Conservation (phyloP, 2,113 vertebrate species). For the Nanorana parkeri region DNA sequence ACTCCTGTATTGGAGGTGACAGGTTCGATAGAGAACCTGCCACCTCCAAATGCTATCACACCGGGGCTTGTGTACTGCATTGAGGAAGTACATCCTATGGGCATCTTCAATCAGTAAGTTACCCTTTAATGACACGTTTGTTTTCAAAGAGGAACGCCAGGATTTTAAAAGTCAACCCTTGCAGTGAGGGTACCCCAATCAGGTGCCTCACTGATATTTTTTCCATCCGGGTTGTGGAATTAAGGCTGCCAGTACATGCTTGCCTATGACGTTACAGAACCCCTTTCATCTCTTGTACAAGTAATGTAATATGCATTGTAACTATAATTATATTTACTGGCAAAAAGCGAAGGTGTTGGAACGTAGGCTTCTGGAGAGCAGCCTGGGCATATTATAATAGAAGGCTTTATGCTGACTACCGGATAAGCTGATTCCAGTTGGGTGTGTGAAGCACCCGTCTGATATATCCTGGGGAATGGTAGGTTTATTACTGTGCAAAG, state of each 20-base stretch:
- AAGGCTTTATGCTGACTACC: conserved; percentile 45
- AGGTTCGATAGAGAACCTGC: too few species aligned
- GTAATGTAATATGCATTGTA: conserved; percentile 45
- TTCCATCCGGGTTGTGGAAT: not conserved
- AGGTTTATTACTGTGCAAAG: conserved; percentile 43
- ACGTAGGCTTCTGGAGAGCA: conserved; percentile 15
- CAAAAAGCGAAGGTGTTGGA: conserved; percentile 41
- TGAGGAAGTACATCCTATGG: too few species aligned
- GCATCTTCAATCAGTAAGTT: too few species aligned
- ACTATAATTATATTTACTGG: conserved; percentile 43
- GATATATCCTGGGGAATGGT: conserved; percentile 42
- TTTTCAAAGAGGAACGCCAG: too few species aligned
- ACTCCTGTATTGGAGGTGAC: too few species aligned
- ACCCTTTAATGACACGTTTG: too few species aligned
- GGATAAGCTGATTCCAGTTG: conserved; percentile 20
- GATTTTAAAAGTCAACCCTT: too few species aligned
- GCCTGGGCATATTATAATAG: conserved; percentile 18
- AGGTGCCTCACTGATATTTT: not conserved
- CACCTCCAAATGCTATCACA: too few species aligned
- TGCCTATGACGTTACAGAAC: conserved; percentile 9
- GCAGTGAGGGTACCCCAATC: too few species aligned
- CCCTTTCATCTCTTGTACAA: conserved; percentile 29
- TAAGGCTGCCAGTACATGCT: not conserved
- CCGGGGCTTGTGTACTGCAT: too few species aligned
- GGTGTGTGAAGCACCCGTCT: conserved; percentile 39